Evolutionary conservation across 2,888 invertebrate genomes (phyloP), one percentile per base, ranked within the genome.

Genomic region (Drosophila yooni): DNA sequence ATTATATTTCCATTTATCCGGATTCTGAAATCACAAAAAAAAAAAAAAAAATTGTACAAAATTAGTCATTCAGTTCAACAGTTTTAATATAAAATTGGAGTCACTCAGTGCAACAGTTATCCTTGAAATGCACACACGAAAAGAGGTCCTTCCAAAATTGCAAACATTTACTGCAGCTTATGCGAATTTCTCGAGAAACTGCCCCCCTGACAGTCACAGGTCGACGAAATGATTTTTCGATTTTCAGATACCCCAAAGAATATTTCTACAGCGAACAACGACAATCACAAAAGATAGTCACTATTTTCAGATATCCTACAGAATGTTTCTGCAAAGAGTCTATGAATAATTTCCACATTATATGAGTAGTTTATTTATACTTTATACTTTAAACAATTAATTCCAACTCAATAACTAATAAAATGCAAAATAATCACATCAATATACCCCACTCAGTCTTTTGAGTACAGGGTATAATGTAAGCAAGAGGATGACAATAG

Each of bases 1-100:
- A 92, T 96, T 95, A 93, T 96, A 96, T 93, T 97, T 97, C 97
- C 97, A 97, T 94, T 97, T 97, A 94, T 97, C 97, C 93, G 96
- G 96, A 93, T 95, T 96, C 96, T 97, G 94, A 69, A 95, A 46
- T 15, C 8, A 25, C 25, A 25, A 25, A 3, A 46, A 95, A 7
- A 31, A 15, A n/a, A 27, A 50, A 31, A 48, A 46, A 36, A 31
- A 33, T 38, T 27, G 21, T 25, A 4, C 7, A 46, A 25, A 25
- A 46, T 46, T 46, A 25, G 25, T 25, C 46, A 53, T 29, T 38
- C 13, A 18, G 11, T 34, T 38, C 4, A 15, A 29, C n/a, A 29
- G n/a, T 21, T 43, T 56, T 50, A 13, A 5, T 13, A 2, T 5
- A 13, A 34, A 13, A 34, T 13, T 5, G 2, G 13, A 34, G 34